Percentiles rank a stretch among this genome's conserved stretches.
phyloP scores from a whole-genome alignment of 2,888 invertebrate species.

The Noctua janthina region DNA sequence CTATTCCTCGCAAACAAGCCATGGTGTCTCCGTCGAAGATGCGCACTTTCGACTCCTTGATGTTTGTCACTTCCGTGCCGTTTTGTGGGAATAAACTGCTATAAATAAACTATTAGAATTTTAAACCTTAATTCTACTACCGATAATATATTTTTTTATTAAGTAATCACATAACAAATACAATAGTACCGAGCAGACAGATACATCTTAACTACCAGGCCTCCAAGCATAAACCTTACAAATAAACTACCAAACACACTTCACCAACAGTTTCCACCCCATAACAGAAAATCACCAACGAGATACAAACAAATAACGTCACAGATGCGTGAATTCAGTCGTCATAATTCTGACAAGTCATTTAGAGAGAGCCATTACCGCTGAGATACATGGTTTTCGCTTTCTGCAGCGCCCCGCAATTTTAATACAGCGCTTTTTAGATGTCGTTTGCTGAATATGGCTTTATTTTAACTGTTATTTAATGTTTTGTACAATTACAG shows the following conservation, averaged over 20 bases:
- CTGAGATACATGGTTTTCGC: conserved; percentile 21
- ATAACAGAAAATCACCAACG: conserved; percentile 9
- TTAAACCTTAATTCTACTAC: too few relatives aligned
- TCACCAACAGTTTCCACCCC: conserved; percentile 12
- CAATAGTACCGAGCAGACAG: background rate
- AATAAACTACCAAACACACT: conserved; percentile 13
- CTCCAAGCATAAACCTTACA: background rate
- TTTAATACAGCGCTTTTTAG: conserved; percentile 22
- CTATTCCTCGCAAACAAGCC: too few relatives aligned
- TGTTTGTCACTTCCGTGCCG: too few relatives aligned
- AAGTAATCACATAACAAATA: background rate
- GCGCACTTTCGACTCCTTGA: too few relatives aligned
- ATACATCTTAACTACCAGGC: background rate
- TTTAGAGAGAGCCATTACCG: conserved; percentile 46
- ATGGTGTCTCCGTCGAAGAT: too few relatives aligned
- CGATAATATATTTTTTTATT: too few relatives aligned
- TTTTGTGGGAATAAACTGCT: too few relatives aligned
- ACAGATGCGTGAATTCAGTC: conserved; percentile 40
- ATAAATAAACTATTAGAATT: too few relatives aligned
- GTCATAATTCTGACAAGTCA: conserved; percentile 52
- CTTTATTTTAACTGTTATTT: background rate
- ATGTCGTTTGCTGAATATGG: conserved; percentile 21
- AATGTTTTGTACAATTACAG: background rate
- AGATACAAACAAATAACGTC: conserved; percentile 45
- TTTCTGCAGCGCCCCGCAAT: conserved; percentile 10